Base-by-base conservation (phyloP, 1,140 invertebrate genomes). In the Bombus waltoni region DNA sequence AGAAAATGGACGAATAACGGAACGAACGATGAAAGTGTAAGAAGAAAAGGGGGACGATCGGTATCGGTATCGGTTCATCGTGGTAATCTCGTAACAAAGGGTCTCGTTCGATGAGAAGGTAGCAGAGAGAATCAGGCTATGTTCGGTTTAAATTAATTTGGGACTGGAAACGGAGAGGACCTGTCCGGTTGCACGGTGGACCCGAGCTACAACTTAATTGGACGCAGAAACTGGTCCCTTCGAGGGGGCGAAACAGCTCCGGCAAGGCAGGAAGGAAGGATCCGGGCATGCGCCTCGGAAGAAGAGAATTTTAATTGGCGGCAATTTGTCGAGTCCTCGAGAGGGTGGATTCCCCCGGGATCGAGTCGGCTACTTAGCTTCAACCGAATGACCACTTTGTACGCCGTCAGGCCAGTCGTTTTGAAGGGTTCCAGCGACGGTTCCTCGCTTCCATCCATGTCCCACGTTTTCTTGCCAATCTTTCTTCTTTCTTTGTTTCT, bases 281-380 rank as follows among this genome's bases (percentile, higher is more conserved):
- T 65, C 42, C 57, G 70, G 44, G 77, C 53, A 81, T 74, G 77
- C 65, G 75, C 73, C 74, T 89, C 78, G 59, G 82, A 88, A 86
- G 85, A 90, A 70, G 92, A 93, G 94, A 94, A 95, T 95, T 95
- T 95, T 95, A 95, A 95, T 95, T 95, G 94, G 93, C 85, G 89
- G 87, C 93, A 94, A 95, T 95, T 95, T 94, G 93, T 94, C 93
- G 88, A 79, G 59, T 42, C 18, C 70, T 83, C 82, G 76, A 76
- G 65, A 83, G 73, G 80, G 85, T 83, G 80, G 47, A 70, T 74
- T 83, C 80, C 62, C 84, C 80, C 47, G 71, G 80, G 81, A 53
- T 73, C 72, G 70, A 44, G 81, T 35, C 75, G 75, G 53, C 86
- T 87, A 85, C 86, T 89, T 87, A 89, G 71, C 86, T 87, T 87